Percentiles rank a stretch among this genome's conserved stretches.
phyloP scores from a whole-genome alignment of 1,140 invertebrate genomes.

The Tetranychus cinnabarinus region DNA sequence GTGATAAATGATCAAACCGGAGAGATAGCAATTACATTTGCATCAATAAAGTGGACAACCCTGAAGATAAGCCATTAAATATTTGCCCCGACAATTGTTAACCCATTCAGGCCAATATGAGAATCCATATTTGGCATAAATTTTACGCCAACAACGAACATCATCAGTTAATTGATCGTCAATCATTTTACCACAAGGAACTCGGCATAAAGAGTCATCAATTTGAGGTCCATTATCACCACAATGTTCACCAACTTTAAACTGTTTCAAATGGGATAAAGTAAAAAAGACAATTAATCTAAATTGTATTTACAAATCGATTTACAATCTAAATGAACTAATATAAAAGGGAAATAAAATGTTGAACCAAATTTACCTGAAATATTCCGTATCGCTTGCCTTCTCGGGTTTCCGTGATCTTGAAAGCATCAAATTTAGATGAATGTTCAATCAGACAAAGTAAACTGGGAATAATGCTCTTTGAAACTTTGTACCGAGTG shows the following conservation, averaged over 20 bases:
- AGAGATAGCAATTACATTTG: too few relatives aligned
- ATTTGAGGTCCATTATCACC: background rate
- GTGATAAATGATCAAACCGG: too few relatives aligned
- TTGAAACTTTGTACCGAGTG: background rate
- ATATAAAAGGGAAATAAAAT: background rate
- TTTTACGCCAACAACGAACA: background rate
- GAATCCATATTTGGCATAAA: background rate
- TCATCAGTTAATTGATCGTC: background rate
- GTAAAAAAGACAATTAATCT: background rate
- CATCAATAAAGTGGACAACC: background rate
- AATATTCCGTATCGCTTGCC: background rate
- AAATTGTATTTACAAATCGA: background rate
- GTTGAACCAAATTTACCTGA: background rate
- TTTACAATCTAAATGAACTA: background rate
- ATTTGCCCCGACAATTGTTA: background rate
- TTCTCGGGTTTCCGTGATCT: background rate
- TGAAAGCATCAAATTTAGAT: background rate
- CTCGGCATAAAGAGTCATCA: background rate
- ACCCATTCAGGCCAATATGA: background rate
- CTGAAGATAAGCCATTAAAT: background rate
- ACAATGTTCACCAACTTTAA: background rate
- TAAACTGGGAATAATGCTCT: background rate
- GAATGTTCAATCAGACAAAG: background rate
- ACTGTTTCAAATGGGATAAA: background rate
- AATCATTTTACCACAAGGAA: background rate